Evolutionary conservation across 2,113 vertebrate genomes (phyloP), one percentile per base, ranked within the genome.

Genomic region (Lamprotornis superbus): DNA sequence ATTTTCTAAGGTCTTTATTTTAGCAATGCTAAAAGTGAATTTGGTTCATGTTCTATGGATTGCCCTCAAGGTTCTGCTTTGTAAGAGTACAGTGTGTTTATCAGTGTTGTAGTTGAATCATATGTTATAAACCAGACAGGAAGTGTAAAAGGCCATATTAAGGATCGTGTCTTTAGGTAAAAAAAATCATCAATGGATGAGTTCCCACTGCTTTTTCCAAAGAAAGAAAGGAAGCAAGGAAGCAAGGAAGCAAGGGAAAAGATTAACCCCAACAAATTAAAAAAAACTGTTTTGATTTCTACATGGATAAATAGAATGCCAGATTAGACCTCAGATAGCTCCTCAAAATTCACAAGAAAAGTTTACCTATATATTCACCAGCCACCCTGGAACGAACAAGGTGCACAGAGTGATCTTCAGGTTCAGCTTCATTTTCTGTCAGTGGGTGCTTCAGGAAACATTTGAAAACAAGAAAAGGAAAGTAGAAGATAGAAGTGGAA

Each of bases 361-460:
- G 7, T 65, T 79, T 68, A 40, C 37, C 21, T 49, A 5, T 39
- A 5, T 46, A 14, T n/a, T 22, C 46, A 59, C 27, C 7, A 74
- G 20, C 15, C 3, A 70, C 22, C 7, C 21, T 2, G 1, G 24
- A 74, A 53, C 0, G 10, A 75, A 25, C 10, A 80, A 42, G 28
- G 1, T 0, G 1, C 37, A 39, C 49, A 31, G 42, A 53, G 8
- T 27, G 22, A 42, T 78, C 74, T 61, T 77, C 23, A 53, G 17
- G 49, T 81, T 80, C 67, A 86, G 24, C 22, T 73, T 92, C 6
- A 57, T 90, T 80, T 80, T 90, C 37, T 92, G 16, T 60, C 55
- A 65, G 49, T 24, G 37, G 0, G 4, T 86, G 5, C 44, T 42
- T 64, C 52, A 75, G 12, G n/a, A 90, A 87, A 60, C 30, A 23